A percentile compares a stretch with the other conserved stretches of the same genome.
phyloP scores from a whole-genome alignment of 1,140 invertebrate genomes.

The Pinna nobilis region DNA sequence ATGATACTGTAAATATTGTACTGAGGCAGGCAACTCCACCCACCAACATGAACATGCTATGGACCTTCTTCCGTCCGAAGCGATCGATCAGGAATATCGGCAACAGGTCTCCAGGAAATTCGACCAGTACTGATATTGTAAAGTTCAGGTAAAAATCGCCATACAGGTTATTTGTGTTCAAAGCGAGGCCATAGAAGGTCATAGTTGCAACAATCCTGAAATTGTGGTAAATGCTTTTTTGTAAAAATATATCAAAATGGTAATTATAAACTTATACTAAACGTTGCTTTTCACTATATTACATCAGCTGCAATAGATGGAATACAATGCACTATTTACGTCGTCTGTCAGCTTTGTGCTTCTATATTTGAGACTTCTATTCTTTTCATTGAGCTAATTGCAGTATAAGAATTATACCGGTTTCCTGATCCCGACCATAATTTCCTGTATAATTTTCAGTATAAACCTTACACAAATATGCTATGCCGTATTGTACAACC shows the following conservation, averaged over 20 bases:
- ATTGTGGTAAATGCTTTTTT: neutral
- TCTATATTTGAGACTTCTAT: too few relatives aligned
- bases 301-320: too few relatives aligned
- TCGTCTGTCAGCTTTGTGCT: neutral
- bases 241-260: neutral
- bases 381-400: too few relatives aligned
- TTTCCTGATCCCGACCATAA: too few relatives aligned
- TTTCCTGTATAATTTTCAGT: too few relatives aligned
- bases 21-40: constrained; percentile 54
- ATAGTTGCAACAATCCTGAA: constrained; percentile 82
- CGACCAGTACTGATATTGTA: constrained; percentile 79
- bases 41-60: constrained; percentile 50
- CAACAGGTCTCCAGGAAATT: constrained; percentile 84
- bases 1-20: constrained; percentile 49
- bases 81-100: constrained; percentile 72
- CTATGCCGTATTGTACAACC: too few relatives aligned
- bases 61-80: constrained; percentile 51
- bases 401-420: too few relatives aligned
- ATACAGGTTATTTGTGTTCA: constrained; percentile 49
- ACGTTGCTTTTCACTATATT: too few relatives aligned
- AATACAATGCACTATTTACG: too few relatives aligned
- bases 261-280: too few relatives aligned
- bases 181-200: constrained; percentile 80
- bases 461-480: too few relatives aligned
- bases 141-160: constrained; percentile 65